Evolutionary conservation across 92 coral and sea anemone species (phyloP).

Genomic region (Metridium senile): DNA sequence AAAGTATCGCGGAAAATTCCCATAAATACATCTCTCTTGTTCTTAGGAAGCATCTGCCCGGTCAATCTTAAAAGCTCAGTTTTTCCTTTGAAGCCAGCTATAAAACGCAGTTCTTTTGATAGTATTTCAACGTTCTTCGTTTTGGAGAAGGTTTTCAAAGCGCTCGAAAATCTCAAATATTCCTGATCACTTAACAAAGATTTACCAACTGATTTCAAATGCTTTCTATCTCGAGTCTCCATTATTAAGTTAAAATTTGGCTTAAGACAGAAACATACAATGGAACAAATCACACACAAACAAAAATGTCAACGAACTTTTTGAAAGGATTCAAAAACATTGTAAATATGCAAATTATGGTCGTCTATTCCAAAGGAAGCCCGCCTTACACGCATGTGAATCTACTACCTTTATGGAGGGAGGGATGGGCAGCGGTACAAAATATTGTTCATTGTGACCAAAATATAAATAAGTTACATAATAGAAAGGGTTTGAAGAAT

Average conservation of each 20-base stretch:
- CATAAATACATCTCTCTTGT: constrained; percentile 45
- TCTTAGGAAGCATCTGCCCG: constrained; percentile 51
- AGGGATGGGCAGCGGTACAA: too few species aligned
- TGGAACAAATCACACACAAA: background rate
- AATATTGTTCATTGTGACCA: too few species aligned
- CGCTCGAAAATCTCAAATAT: constrained; percentile 40
- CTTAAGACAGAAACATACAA: background rate
- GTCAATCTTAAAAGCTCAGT: constrained; percentile 51
- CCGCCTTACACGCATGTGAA: background rate
- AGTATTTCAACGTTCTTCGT: constrained; percentile 40
- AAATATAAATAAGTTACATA: too few species aligned
- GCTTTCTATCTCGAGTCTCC: background rate
- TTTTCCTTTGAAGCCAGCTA: constrained; percentile 36
- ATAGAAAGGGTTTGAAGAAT: too few species aligned
- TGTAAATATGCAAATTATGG: background rate
- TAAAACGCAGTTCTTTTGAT: constrained; percentile 47
- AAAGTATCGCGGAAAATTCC: constrained; percentile 30
- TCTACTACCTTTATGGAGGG: background rate
- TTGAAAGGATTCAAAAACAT: background rate
- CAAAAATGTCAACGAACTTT: background rate
- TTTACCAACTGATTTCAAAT: constrained; percentile 32
- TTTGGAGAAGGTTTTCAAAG: constrained; percentile 51
- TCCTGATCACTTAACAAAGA: constrained; percentile 35
- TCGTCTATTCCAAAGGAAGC: background rate
- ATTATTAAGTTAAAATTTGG: background rate